These are phyloP conservation scores for Tetranychus piercei DNA, from an alignment of 2,888 invertebrate genomes.

Conservation along the genomic window DNA sequence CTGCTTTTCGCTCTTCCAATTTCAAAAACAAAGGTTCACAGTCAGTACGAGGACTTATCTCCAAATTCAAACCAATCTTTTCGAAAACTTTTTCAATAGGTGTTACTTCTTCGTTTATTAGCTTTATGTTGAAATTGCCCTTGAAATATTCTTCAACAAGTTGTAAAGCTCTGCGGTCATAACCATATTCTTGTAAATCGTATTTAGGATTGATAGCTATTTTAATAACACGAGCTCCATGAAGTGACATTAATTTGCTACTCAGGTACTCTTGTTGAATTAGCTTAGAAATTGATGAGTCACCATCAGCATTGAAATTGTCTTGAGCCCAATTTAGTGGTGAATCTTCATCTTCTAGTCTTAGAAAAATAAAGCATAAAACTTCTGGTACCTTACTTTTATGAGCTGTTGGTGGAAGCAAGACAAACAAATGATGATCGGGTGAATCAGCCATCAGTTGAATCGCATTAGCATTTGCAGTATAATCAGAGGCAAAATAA, in stretches of 20 bases:
- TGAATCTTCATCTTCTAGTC: conserved; percentile 45
- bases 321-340: conserved; percentile 53
- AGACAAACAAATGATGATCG: conserved; percentile 85
- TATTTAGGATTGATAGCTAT: conserved; percentile 97
- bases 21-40: conserved; percentile 72
- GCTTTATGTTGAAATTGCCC: conserved; percentile 38
- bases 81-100: conserved; percentile 38
- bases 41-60: conserved; percentile 43
- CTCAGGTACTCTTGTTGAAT: conserved; percentile 66
- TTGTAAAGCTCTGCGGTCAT: conserved; percentile 50
- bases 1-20: conserved; percentile 61
- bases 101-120: conserved; percentile 11
- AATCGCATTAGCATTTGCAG: conserved; percentile 95
- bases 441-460: conserved; percentile 97
- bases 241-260: not conserved
- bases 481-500: conserved; percentile 94
- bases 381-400: conserved; percentile 59
- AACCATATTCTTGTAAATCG: conserved; percentile 92
- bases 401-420: conserved; percentile 60
- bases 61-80: conserved; percentile 39
- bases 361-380: conserved; percentile 68
- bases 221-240: conserved; percentile 7
- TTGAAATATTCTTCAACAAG: conserved; percentile 74
- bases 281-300: conserved; percentile 62
- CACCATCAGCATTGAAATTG: conserved; percentile 64